phyloP scores from a whole-genome alignment of 2,888 invertebrate species.

The Drosophila affinis region DNA sequence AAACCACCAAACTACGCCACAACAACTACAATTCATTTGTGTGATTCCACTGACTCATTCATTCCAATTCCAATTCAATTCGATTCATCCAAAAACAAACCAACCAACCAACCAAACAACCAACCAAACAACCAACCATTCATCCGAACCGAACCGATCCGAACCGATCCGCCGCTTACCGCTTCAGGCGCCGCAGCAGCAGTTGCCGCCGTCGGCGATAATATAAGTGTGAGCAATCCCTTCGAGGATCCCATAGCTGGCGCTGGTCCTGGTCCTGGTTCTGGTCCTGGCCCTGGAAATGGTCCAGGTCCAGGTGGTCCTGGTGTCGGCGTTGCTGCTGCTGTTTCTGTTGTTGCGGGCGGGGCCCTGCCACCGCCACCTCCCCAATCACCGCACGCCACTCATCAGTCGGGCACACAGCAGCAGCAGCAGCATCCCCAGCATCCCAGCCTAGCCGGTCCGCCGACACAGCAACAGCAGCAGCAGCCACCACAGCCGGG shows the following conservation, averaged over 20 bases:
- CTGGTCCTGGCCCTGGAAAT: slow-evolving; percentile 49
- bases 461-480: slow-evolving; percentile 42
- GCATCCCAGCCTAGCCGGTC: slow-evolving; percentile 35
- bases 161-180: slow-evolving; percentile 52
- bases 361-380: slow-evolving; percentile 62
- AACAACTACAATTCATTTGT: slow-evolving; percentile 64
- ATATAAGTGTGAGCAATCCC: slow-evolving; percentile 93
- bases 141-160: slow-evolving; percentile 36
- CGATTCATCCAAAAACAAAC: slow-evolving; percentile 50
- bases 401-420: slow-evolving; percentile 45
- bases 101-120: slow-evolving; percentile 9
- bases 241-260: slow-evolving; percentile 89
- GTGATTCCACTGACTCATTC: slow-evolving; percentile 65
- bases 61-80: slow-evolving; percentile 42
- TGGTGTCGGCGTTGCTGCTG: slow-evolving; percentile 27
- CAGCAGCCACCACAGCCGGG: slow-evolving; percentile 49
- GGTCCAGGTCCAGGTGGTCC: slow-evolving; percentile 33
- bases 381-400: slow-evolving; percentile 68
- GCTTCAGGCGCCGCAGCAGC: slow-evolving; percentile 68
- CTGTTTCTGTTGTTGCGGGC: slow-evolving; percentile 46
- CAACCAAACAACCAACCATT: slow-evolving; percentile 44
- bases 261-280: slow-evolving; percentile 55
- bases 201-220: slow-evolving; percentile 86
- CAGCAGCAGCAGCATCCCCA: slow-evolving; percentile 51
- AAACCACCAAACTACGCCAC: slow-evolving; percentile 40